Conservation (phyloP, 2,888 invertebrate genomes). For the Mythimna vitellina region DNA sequence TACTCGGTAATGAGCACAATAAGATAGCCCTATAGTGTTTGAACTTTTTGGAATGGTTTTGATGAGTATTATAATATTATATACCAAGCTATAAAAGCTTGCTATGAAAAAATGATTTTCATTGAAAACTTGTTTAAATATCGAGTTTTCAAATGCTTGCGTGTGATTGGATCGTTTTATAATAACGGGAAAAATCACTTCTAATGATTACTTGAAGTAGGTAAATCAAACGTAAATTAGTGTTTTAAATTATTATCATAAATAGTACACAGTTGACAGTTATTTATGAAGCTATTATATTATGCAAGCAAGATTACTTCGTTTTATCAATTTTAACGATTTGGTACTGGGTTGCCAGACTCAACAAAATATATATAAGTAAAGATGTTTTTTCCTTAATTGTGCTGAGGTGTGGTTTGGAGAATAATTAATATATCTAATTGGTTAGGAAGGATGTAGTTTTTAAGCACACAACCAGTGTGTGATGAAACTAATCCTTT, state of each 20-base stretch:
- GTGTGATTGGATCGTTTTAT: conserved; percentile 40
- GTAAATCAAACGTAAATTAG: conserved; percentile 18
- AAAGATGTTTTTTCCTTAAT: not conserved
- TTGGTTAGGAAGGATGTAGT: not conserved
- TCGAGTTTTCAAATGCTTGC: conserved; percentile 21
- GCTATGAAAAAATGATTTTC: too few relatives aligned
- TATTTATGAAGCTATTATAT: conserved; percentile 16
- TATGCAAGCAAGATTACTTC: not conserved
- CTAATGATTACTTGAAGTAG: not conserved
- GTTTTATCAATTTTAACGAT: conserved; percentile 3
- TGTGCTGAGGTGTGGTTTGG: not conserved
- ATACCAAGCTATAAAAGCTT: too few relatives aligned
- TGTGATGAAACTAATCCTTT: not conserved
- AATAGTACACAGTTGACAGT: conserved; percentile 25
- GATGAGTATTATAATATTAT: too few relatives aligned
- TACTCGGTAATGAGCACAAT: too few relatives aligned
- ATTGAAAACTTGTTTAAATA: not conserved
- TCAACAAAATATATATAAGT: not conserved
- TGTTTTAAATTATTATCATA: conserved; percentile 21
- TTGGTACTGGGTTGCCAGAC: not conserved
- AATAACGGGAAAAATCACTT: conserved; percentile 13
- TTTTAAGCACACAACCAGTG: not conserved
- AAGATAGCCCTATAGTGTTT: too few relatives aligned
- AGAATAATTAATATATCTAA: not conserved
- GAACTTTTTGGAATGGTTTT: too few relatives aligned